Conservation (phyloP, 2,113 vertebrate genomes). For the Felis chaus region DNA sequence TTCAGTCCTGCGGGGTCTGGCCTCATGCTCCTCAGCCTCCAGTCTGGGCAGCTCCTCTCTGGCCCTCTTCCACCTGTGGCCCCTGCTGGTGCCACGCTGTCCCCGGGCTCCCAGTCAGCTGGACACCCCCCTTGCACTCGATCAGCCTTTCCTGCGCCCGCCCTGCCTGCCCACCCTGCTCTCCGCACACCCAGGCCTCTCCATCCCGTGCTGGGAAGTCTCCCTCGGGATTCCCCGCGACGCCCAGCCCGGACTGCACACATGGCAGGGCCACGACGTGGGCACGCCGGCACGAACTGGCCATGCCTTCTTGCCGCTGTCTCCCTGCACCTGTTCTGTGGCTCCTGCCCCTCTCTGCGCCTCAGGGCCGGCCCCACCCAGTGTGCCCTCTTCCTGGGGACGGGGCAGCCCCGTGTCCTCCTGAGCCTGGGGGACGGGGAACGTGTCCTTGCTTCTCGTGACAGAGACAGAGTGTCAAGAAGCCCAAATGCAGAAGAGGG, state of each 20-base stretch:
- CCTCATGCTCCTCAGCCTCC: rapidly evolving
- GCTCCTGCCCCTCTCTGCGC: background rate
- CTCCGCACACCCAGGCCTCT: rapidly evolving
- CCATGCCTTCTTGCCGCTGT: rapidly evolving
- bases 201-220: background rate
- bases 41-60: rapidly evolving
- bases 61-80: rapidly evolving
- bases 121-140: rapidly evolving
- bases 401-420: background rate
- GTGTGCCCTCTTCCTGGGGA: background rate
- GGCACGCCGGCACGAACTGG: background rate
- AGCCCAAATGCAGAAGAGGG: rapidly evolving
- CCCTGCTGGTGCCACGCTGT: background rate
- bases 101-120: background rate
- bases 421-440: rapidly evolving
- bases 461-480: background rate
- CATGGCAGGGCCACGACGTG: background rate
- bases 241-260: background rate
- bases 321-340: rapidly evolving
- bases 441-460: rapidly evolving
- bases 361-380: background rate
- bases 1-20: rapidly evolving
- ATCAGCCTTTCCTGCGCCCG: rapidly evolving
- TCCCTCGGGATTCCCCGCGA: background rate
- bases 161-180: rapidly evolving